Conservation (phyloP, 2,113 vertebrate genomes). For the Psophia crepitans region DNA sequence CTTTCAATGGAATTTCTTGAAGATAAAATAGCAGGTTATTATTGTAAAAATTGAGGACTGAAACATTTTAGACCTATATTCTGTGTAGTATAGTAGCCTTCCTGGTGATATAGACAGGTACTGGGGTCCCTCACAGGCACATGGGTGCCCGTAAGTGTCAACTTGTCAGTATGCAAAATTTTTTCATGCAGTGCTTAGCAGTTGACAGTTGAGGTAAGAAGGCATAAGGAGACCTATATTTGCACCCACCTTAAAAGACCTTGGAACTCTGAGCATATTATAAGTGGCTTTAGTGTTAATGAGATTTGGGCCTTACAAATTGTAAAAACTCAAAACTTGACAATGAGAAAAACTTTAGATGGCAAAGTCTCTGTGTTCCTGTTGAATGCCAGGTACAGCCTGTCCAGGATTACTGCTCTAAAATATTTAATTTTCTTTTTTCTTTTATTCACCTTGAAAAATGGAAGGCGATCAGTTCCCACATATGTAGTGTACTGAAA, state of each 20-base stretch:
- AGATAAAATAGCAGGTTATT: background rate
- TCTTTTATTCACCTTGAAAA: background rate
- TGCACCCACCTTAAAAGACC: background rate
- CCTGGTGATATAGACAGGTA: background rate
- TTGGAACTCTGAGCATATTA: background rate
- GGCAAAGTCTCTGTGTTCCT: background rate
- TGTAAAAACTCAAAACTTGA: background rate
- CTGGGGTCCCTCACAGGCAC: background rate
- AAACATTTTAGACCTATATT: background rate
- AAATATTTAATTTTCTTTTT: background rate
- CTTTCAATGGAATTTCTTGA: background rate
- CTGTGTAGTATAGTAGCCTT: background rate
- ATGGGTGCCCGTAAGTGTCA: background rate
- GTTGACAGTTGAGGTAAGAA: background rate
- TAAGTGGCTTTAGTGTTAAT: background rate
- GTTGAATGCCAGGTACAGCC: background rate
- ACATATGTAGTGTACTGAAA: background rate
- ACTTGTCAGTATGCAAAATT: background rate
- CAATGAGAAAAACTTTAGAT: background rate
- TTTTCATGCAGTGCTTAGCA: background rate
- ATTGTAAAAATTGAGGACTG: background rate
- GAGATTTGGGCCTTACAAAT: background rate
- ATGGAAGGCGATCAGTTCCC: background rate
- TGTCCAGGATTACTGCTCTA: background rate
- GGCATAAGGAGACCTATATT: background rate